phyloP scores from a whole-genome alignment of 2,113 vertebrate species.

The Pao palembangensis region DNA sequence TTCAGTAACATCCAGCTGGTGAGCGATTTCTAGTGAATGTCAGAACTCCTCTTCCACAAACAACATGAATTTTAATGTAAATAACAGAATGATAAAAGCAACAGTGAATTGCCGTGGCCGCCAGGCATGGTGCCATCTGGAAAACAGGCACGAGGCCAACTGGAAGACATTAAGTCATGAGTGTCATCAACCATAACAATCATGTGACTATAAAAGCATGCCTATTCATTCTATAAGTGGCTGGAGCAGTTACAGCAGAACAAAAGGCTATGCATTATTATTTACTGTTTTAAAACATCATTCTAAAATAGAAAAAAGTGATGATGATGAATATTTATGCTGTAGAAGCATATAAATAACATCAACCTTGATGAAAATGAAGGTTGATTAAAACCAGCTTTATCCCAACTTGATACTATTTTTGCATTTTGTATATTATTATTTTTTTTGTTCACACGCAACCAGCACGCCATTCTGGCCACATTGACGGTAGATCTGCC shows the following conservation, averaged over 20 bases:
- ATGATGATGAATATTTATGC: too few relatives aligned
- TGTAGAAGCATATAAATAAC: neutral
- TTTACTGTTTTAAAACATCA: conserved; percentile 7
- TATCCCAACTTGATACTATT: too few relatives aligned
- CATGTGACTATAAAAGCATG: conserved; percentile 65
- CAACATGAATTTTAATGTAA: conserved; percentile 56
- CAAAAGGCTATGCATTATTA: conserved; percentile 27
- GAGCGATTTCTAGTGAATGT: conserved; percentile 33
- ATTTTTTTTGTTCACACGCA: conserved; percentile 15
- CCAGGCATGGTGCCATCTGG: conserved; percentile 70
- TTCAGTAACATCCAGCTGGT: conserved; percentile 44
- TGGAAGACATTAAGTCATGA: conserved; percentile 72
- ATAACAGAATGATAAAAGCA: conserved; percentile 56
- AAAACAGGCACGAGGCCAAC: conserved; percentile 71
- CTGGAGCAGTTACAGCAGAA: conserved; percentile 34
- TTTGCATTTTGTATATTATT: neutral
- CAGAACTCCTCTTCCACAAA: conserved; percentile 34
- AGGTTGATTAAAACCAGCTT: conserved; percentile 2
- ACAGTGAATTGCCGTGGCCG: conserved; percentile 50
- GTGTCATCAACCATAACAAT: conserved; percentile 73
- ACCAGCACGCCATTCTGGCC: conserved; percentile 43
- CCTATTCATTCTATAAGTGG: conserved; percentile 50
- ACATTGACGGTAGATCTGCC: conserved; percentile 55
- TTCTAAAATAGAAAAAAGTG: too few relatives aligned
- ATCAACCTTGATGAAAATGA: conserved; percentile 2